Evolutionary conservation across 2,888 invertebrate species (phyloP).

Genomic region (Lottia scabra): DNA sequence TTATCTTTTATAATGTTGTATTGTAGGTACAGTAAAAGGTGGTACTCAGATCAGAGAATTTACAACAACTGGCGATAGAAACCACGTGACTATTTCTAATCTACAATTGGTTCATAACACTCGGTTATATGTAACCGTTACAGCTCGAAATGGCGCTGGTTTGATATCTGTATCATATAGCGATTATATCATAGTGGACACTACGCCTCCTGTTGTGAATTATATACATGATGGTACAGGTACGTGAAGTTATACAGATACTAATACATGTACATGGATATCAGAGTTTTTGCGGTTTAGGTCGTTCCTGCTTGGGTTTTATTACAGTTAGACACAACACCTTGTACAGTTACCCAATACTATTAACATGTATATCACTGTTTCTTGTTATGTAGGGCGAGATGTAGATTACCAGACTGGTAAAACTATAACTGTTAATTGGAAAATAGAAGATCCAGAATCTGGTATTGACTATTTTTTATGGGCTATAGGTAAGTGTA

Average conservation of each 20-base stretch:
- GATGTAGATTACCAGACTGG: slow-evolving; percentile 32
- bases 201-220: slow-evolving; percentile 40
- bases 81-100: slow-evolving; percentile 35
- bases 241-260: neutral
- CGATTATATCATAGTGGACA: slow-evolving; percentile 36
- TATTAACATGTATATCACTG: too few relatives aligned
- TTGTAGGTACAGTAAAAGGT: slow-evolving; percentile 39
- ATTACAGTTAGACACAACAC: too few relatives aligned
- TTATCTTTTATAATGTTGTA: too few relatives aligned
- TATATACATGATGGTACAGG: slow-evolving; percentile 40
- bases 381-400: slow-evolving; percentile 18
- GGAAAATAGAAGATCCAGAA: slow-evolving; percentile 33
- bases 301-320: too few relatives aligned
- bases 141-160: slow-evolving; percentile 45
- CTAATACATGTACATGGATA: too few relatives aligned
- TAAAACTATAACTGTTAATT: slow-evolving; percentile 23
- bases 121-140: slow-evolving; percentile 43
- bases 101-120: slow-evolving; percentile 40
- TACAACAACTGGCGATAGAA: slow-evolving; percentile 36
- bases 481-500: slow-evolving; percentile 34
- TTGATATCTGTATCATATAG: slow-evolving; percentile 37
- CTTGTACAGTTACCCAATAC: too few relatives aligned
- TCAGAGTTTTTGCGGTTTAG: too few relatives aligned
- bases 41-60: slow-evolving; percentile 39
- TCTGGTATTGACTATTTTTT: slow-evolving; percentile 33